Base-by-base conservation (phyloP, 2,113 vertebrate genomes). In the Phocoena phocoena region DNA sequence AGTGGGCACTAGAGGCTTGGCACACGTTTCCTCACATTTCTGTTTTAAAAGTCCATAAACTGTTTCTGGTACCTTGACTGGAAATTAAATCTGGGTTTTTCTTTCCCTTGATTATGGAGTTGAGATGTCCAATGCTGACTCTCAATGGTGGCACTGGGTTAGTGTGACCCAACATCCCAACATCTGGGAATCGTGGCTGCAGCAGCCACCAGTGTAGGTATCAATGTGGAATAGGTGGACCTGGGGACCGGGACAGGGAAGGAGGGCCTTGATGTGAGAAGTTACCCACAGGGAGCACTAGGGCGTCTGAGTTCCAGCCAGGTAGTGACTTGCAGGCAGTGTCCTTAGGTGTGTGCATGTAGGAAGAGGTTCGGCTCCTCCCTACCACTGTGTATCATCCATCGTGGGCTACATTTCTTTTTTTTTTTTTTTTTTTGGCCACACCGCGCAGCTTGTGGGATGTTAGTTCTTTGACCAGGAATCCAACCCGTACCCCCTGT, bases 31-130 rank as follows among this genome's bases (percentile, higher is more conserved):
- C 38, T 62, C 68, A 41, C 4, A 33, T 89, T 97, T 85, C 25
- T 88, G 26, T 58, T 96, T 95, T 83, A 67, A 88, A 90, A 96
- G 28, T 65, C 81, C 83, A 17, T 87, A 63, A 76, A 41, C 90
- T 12, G 41, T 93, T 84, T 74, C 84, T 84, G 44, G 58, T 58
- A 41, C 38, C 53, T 93, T 91, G 77, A 33, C 38, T 88, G 31
- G 31, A 93, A 91, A n/a, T 83, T 84, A 53, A 85, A 67, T 25
- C 68, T 58, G 63, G 47, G 6, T n/a, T 94, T n/a, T 67, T 81
- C 70, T 8, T 70, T 23, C 36, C 31, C 33, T 21, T 38, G 14
- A 20, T 60, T 47, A 4, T 44, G 36, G 44, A 20, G 9, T 15
- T 55, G 73, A 81, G 50, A n/a, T 44, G 33, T n/a, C 28, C 3